phyloP scores from a whole-genome alignment of 2,113 vertebrate species.

The Buteo buteo region DNA sequence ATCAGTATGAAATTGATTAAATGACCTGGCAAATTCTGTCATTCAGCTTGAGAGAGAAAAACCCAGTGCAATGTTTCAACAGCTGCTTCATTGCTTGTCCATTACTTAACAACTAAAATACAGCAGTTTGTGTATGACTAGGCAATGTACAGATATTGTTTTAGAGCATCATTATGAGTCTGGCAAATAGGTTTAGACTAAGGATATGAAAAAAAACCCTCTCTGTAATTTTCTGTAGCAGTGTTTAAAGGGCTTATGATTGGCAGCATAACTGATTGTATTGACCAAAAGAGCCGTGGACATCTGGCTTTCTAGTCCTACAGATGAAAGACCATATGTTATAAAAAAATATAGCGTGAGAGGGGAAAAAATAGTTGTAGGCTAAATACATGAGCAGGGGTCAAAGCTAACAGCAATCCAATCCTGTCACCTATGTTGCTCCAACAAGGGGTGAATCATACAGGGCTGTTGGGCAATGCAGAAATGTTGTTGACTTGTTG shows the following conservation, averaged over 20 bases:
- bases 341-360: neutral
- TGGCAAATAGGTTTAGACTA: conserved; percentile 32
- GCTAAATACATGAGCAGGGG: neutral
- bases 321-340: conserved; percentile 39
- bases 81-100: conserved; percentile 49
- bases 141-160: conserved; percentile 1
- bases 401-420: neutral
- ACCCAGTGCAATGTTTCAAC: neutral
- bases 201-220: neutral
- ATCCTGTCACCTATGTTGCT: neutral
- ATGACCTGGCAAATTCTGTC: conserved; percentile 13
- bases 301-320: conserved; percentile 21
- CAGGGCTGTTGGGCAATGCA: neutral
- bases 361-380: neutral
- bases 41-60: neutral
- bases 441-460: neutral
- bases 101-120: conserved; percentile 27
- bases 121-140: neutral
- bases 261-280: conserved; percentile 17
- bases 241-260: neutral
- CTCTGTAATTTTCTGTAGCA: neutral
- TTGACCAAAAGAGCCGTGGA: neutral
- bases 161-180: conserved; percentile 16
- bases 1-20: conserved; percentile 56
- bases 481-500: neutral